Evolutionary conservation across 2,797 vertebrate genomes (phyloP).

Genomic region (Poliocrania exsul): DNA sequence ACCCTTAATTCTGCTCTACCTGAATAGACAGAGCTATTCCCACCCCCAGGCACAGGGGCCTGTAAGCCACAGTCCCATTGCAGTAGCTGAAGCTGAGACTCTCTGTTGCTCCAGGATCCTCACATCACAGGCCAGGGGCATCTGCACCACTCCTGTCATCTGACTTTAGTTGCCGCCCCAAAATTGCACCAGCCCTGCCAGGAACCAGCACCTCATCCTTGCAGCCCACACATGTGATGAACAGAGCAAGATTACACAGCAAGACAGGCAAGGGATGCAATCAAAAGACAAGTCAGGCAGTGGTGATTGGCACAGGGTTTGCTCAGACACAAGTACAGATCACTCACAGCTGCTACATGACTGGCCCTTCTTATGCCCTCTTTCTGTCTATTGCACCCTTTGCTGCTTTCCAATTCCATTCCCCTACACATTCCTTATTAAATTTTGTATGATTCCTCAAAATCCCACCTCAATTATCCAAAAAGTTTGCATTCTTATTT

Average conservation of each 20-base stretch:
- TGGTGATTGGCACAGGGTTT: fast-evolving
- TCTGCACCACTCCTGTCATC: not conserved
- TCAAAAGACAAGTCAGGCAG: not conserved
- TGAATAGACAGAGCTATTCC: not conserved
- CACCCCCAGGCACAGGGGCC: fast-evolving
- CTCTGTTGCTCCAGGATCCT: not conserved
- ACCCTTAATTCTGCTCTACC: not conserved
- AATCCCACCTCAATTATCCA: not conserved
- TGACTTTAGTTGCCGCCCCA: not conserved
- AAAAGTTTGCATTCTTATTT: not conserved
- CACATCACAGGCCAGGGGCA: not conserved
- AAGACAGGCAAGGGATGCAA: not conserved
- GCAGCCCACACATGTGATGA: fast-evolving
- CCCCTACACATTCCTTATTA: not conserved
- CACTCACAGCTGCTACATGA: fast-evolving
- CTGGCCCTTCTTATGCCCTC: not conserved
- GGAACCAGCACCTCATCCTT: not conserved
- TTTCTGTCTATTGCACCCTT: not conserved
- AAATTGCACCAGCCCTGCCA: not conserved
- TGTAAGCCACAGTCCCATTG: not conserved
- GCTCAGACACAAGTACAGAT: not conserved
- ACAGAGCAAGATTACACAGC: not conserved
- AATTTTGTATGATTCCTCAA: not conserved
- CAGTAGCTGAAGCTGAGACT: not conserved
- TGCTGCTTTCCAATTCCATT: not conserved